phyloP scores from a whole-genome alignment of 2,797 vertebrate species.

The Enteromius fasciolatus region DNA sequence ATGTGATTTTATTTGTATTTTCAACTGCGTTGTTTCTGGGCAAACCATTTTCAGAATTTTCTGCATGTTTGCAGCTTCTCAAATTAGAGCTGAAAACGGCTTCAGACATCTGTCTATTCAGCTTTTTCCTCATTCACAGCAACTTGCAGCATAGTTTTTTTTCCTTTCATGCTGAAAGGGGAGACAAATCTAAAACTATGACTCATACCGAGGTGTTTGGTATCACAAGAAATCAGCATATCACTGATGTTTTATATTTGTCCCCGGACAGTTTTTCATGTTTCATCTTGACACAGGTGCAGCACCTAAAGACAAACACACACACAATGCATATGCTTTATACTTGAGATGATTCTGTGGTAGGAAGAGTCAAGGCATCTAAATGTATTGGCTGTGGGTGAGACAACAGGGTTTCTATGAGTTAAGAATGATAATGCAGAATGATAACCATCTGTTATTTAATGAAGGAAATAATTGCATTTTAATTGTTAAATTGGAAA shows the following conservation, averaged over 20 bases:
- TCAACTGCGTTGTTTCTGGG: background rate
- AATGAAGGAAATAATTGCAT: too few relatives aligned
- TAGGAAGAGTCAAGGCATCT: background rate
- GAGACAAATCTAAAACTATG: background rate
- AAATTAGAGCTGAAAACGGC: background rate
- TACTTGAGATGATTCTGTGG: background rate
- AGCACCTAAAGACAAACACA: background rate
- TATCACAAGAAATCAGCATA: background rate
- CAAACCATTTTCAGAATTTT: background rate
- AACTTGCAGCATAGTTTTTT: background rate
- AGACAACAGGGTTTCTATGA: background rate
- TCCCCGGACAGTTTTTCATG: background rate
- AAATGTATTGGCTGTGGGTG: background rate
- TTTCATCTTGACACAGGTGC: background rate
- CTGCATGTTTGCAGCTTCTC: background rate
- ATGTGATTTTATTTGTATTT: background rate
- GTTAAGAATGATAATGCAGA: background rate
- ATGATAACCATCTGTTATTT: background rate
- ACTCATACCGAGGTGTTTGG: background rate
- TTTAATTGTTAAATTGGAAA: too few relatives aligned
- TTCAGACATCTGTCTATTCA: background rate
- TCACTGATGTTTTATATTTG: slow-evolving; percentile 9
- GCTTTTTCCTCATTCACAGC: background rate
- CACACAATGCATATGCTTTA: background rate
- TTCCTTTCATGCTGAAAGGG: background rate